These are phyloP conservation scores for Patella caerulea DNA, from an alignment of 2,888 invertebrate species.

Conservation along the genomic window DNA sequence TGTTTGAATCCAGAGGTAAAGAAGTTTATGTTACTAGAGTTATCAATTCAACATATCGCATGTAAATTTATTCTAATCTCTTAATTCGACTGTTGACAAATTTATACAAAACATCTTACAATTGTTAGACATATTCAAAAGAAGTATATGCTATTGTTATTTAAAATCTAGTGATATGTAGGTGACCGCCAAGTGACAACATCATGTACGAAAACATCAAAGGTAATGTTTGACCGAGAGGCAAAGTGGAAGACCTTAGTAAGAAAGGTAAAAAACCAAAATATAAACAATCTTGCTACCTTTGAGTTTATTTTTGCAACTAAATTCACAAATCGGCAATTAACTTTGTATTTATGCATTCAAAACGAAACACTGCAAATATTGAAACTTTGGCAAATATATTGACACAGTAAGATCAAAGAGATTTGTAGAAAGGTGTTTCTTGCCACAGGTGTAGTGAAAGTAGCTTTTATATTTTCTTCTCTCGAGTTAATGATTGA, in stretches of 20 bases:
- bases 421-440: conserved; percentile 2
- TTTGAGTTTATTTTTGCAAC: conserved; percentile 10
- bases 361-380: conserved; percentile 9
- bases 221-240: conserved; percentile 5
- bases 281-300: conserved; percentile 5
- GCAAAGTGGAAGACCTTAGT: background rate
- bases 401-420: background rate
- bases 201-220: conserved; percentile 9
- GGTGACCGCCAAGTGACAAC: conserved; percentile 8
- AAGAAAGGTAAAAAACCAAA: conserved; percentile 1
- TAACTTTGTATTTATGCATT: conserved; percentile 13
- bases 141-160: background rate
- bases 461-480: background rate
- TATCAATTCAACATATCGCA: background rate
- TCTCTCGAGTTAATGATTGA: background rate
- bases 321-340: conserved; percentile 13
- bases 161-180: background rate
- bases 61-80: background rate
- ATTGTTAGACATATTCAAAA: background rate
- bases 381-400: conserved; percentile 6
- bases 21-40: background rate
- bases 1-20: background rate
- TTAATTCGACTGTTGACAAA: background rate
- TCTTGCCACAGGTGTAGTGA: background rate
- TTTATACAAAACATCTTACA: background rate